Percentiles rank a stretch among this genome's conserved stretches.
Evolutionary conservation across 1,140 invertebrate species (phyloP).

Genomic region (Hylyphantes graminicola): DNA sequence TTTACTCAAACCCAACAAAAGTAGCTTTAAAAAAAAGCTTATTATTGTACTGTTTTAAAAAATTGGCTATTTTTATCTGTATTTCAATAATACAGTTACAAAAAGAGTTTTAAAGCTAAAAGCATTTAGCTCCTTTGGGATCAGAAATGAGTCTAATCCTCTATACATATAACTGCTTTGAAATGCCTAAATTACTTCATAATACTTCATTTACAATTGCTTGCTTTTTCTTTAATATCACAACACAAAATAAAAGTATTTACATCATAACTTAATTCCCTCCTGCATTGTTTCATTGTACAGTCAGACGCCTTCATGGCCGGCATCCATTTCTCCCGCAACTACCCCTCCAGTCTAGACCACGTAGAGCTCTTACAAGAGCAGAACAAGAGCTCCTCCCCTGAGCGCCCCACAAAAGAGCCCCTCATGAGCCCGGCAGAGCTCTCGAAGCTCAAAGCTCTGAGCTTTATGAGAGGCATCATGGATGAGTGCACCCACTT

Average conservation of each 20-base stretch:
- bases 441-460: constrained; percentile 68
- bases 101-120: too few species aligned
- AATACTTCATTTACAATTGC: not conserved
- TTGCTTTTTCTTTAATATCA: not conserved
- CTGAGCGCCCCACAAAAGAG: not conserved
- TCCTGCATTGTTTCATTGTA: not conserved
- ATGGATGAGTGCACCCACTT: constrained; percentile 99
- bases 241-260: constrained; percentile 62
- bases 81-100: too few species aligned
- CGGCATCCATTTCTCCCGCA: constrained; percentile 83
- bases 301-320: constrained; percentile 69
- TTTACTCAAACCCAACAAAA: too few species aligned
- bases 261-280: constrained; percentile 69
- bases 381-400: not conserved
- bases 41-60: too few species aligned
- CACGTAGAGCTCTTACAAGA: constrained; percentile 59
- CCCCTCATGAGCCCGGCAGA: not conserved
- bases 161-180: not conserved
- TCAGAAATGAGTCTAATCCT: constrained; percentile 5
- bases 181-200: too few species aligned
- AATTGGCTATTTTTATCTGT: too few species aligned
- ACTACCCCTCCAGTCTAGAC: constrained; percentile 74
- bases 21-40: too few species aligned
- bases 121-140: too few species aligned
- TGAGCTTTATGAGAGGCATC: constrained; percentile 96